Evolutionary conservation across 2,888 invertebrate species (phyloP), one percentile per base, ranked within the genome.

Genomic region (Ennomos quercinarius): DNA sequence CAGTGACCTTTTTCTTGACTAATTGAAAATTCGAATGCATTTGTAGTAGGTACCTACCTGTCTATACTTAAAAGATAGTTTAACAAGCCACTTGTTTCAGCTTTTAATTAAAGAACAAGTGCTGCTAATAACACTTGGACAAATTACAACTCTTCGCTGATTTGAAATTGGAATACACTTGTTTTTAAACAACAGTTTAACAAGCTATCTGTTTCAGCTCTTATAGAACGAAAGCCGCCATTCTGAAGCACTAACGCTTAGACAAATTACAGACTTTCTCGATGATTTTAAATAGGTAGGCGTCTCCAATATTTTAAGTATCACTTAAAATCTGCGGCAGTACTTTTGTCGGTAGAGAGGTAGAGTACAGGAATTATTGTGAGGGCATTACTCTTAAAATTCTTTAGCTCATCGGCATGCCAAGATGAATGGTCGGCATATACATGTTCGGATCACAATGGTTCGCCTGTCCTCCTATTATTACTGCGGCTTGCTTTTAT

Each of bases 381-480:
- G 74, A 74, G 76, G 66, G 75, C 83, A 84, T 81, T 84, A 84
- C 75, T 77, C 81, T 76, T 70, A 60, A 67, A 66, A 68, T 76
- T 81, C 82, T 78, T 79, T 77, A 68, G 69, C 57, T 77, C 77
- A 79, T 80, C 81, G 80, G 73, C 70, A 70, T 73, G 72, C 62
- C 60, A 76, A 79, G 78, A 86, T 86, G 87, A 86, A 87, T 87
- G 83, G 80, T 74, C 74, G 63, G 68, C 57, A 66, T 72, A 72
- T 76, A 78, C 77, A 81, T 78, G 79, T 72, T 74, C 72, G 69
- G 68, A 68, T 66, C 81, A 86, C 86, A 86, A 86, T 83, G 77
- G 76, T 75, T 70, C 68, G 78, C 64, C 77, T 82, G 86, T 84
- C 83, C 80, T 81, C 79, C 85, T 86, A 86, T 86, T 86, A 87